These are phyloP conservation scores for Bufo bufo DNA, from an alignment of 2,113 vertebrate genomes.

Conservation along the genomic window DNA sequence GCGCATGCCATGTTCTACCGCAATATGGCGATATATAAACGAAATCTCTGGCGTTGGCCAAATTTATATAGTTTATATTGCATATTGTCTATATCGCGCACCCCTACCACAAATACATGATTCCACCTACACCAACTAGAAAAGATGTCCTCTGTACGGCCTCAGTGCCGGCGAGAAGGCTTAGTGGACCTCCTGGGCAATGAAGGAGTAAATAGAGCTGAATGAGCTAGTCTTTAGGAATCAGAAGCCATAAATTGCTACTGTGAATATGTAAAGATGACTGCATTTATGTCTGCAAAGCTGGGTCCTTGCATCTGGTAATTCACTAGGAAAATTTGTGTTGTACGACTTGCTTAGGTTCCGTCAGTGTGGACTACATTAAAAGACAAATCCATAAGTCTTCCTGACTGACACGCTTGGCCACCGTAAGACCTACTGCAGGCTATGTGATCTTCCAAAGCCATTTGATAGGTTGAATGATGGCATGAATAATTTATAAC, in stretches of 20 bases:
- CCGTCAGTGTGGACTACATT: slow-evolving; percentile 31
- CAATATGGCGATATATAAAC: too few species aligned
- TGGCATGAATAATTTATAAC: slow-evolving; percentile 45
- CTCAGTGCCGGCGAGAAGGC: background rate
- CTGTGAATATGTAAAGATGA: slow-evolving; percentile 33
- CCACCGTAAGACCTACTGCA: slow-evolving; percentile 47
- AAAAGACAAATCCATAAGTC: slow-evolving; percentile 52
- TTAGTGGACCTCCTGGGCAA: background rate
- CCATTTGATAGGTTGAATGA: slow-evolving; percentile 42
- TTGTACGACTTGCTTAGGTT: slow-evolving; percentile 31
- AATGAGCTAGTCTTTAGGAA: background rate
- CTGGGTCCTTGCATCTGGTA: slow-evolving; percentile 13
- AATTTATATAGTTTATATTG: too few species aligned
- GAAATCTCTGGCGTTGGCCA: too few species aligned
- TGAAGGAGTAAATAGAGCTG: background rate
- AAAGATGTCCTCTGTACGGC: background rate
- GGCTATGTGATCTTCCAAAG: slow-evolving; percentile 49
- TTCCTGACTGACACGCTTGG: slow-evolving; percentile 50
- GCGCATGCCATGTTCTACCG: too few species aligned
- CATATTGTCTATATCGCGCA: too few species aligned
- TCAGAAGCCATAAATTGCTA: slow-evolving; percentile 34
- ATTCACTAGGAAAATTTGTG: slow-evolving; percentile 37
- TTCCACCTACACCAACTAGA: too few species aligned
- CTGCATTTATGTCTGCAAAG: slow-evolving; percentile 6
- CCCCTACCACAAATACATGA: too few species aligned